Conservation (phyloP, 2,797 vertebrate species). For the Chaenodraco wilsoni region DNA sequence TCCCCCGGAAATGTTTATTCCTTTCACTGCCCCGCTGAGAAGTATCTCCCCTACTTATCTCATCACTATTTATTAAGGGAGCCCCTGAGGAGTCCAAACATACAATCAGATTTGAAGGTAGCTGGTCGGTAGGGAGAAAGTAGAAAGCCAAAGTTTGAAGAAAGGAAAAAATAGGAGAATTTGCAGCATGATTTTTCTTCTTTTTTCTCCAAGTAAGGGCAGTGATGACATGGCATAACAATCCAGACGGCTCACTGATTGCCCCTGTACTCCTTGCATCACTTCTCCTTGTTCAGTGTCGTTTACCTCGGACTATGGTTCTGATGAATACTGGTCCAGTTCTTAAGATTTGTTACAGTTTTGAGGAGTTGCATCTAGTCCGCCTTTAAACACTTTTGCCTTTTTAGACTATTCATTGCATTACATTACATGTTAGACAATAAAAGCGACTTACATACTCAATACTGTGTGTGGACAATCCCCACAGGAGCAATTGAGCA, state of each 20-base stretch:
- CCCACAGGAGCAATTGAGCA: no score
- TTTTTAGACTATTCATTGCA: slow-evolving; percentile 10
- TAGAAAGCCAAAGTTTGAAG: background rate
- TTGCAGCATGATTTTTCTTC: slow-evolving; percentile 20
- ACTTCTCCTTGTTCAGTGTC: slow-evolving; percentile 34
- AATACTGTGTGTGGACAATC: no score
- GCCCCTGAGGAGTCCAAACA: slow-evolving; percentile 51
- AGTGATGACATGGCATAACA: slow-evolving; percentile 36
- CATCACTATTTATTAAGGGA: slow-evolving; percentile 80
- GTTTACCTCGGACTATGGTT: slow-evolving; percentile 21
- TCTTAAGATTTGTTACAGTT: slow-evolving; percentile 49
- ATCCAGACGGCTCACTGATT: slow-evolving; percentile 45
- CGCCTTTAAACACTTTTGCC: slow-evolving; percentile 52
- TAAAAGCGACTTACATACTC: no score
- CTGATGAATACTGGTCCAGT: slow-evolving; percentile 40
- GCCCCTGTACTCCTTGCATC: slow-evolving; percentile 26
- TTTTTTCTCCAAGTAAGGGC: slow-evolving; percentile 30
- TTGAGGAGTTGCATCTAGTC: slow-evolving; percentile 38
- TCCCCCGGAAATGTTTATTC: slow-evolving; percentile 77
- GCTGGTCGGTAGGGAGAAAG: slow-evolving; percentile 18
- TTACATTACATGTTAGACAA: no score
- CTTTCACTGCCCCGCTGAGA: slow-evolving; percentile 65
- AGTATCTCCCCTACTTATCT: slow-evolving; percentile 74
- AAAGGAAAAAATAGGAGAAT: slow-evolving; percentile 20
- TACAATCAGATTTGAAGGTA: slow-evolving; percentile 41